Conservation (phyloP, 2,113 vertebrate genomes). For the Nesogale talazaci region DNA sequence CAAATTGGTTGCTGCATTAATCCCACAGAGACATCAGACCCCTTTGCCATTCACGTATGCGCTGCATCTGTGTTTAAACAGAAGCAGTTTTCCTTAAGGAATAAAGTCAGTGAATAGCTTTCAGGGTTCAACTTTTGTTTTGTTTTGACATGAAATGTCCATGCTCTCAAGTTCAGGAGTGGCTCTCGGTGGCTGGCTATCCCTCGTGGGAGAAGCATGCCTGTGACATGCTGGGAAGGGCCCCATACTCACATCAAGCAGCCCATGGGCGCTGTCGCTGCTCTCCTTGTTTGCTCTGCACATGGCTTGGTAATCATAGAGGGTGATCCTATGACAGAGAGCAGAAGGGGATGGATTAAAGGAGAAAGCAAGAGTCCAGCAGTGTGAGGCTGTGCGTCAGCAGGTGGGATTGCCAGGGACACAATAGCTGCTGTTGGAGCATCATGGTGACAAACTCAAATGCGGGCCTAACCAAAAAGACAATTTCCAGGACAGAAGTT, state of each 20-base stretch:
- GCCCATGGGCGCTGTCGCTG: slow-evolving; percentile 92
- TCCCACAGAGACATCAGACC: background rate
- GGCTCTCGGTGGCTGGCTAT: background rate
- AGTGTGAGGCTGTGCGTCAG: slow-evolving; percentile 1
- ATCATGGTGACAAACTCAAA: background rate
- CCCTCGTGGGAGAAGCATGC: background rate
- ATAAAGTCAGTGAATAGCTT: background rate
- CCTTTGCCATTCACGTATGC: background rate
- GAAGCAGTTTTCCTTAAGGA: slow-evolving; percentile 15
- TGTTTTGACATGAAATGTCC: background rate
- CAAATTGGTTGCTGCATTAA: background rate
- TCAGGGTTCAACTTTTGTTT: background rate
- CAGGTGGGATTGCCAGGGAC: background rate
- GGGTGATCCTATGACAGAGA: slow-evolving; percentile 91
- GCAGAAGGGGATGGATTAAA: slow-evolving; percentile 63
- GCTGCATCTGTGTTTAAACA: slow-evolving; percentile 43
- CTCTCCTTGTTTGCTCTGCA: slow-evolving; percentile 96
- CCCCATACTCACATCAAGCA: slow-evolving; percentile 93
- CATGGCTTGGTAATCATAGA: slow-evolving; percentile 98
- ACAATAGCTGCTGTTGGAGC: background rate
- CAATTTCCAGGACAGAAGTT: too few relatives aligned
- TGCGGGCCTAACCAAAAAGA: background rate
- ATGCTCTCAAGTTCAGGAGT: background rate
- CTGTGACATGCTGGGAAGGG: slow-evolving; percentile 2
- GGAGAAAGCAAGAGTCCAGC: background rate